A percentile compares a stretch with the other conserved stretches of the same genome.
Conservation (phyloP, 2,113 vertebrate genomes). For the Pelvicachromis taeniatus region DNA sequence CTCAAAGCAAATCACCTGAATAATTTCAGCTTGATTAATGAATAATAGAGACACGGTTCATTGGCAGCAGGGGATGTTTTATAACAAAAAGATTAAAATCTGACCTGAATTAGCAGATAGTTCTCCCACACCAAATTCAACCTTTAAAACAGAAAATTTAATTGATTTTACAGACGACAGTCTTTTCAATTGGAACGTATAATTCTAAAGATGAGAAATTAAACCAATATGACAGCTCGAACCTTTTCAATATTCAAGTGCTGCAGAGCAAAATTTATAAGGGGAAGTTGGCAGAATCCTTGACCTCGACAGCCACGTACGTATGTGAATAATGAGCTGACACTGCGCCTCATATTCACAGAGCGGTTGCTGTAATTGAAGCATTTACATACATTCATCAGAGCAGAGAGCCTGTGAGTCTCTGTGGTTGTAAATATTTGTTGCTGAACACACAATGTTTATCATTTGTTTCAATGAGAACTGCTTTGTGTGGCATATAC, state of each 20-base stretch:
- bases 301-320: neutral
- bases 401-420: neutral
- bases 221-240: neutral
- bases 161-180: neutral
- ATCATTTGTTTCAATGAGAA: neutral
- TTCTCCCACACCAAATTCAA: neutral
- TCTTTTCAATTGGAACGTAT: neutral
- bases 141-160: neutral
- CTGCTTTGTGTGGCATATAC: neutral
- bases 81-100: neutral
- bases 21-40: conserved; percentile 17
- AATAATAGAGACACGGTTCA: neutral
- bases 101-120: neutral
- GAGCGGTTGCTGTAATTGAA: neutral
- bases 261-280: neutral
- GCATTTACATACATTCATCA: conserved; percentile 1
- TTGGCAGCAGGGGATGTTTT: neutral
- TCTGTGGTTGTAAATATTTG: neutral
- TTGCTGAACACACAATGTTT: neutral
- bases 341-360: neutral
- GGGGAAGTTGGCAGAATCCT: neutral
- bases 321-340: neutral
- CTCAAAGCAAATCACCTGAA: conserved; percentile 9
- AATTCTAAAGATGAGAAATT: neutral
- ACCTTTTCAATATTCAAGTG: neutral